Evolutionary conservation across 2,888 invertebrate genomes (phyloP).

Genomic region (Apodemia zela): DNA sequence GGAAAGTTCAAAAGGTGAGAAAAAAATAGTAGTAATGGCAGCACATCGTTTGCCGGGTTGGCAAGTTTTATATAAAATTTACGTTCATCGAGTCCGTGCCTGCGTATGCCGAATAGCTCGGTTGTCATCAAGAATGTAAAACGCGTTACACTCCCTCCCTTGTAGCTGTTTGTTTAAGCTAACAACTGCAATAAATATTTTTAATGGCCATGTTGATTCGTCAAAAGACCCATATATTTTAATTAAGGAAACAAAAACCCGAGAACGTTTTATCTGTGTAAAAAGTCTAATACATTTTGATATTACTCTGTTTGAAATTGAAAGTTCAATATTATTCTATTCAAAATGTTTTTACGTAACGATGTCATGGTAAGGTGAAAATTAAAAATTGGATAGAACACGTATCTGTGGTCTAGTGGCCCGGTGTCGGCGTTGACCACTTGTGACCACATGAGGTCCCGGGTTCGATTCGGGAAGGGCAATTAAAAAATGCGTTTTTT

Average conservation of each 20-base stretch:
- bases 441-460: too few species aligned
- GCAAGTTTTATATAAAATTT: too few species aligned
- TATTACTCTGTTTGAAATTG: neutral
- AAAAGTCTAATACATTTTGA: neutral
- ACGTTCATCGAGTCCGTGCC: slow-evolving; percentile 41
- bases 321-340: neutral
- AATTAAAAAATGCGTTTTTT: too few species aligned
- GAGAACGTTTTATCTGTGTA: neutral
- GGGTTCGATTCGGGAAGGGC: too few species aligned
- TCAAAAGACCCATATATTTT: slow-evolving; percentile 38
- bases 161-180: slow-evolving; percentile 66
- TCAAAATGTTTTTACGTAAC: neutral
- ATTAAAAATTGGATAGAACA: too few species aligned
- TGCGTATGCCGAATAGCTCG: slow-evolving; percentile 59
- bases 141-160: slow-evolving; percentile 52
- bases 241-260: slow-evolving; percentile 19
- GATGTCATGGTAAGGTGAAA: too few species aligned
- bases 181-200: slow-evolving; percentile 71
- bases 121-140: slow-evolving; percentile 78
- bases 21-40: too few species aligned
- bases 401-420: too few species aligned
- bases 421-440: too few species aligned
- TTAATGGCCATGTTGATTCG: slow-evolving; percentile 63
- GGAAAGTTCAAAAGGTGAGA: too few species aligned
- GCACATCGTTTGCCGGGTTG: too few species aligned